These are phyloP conservation scores for Tenodera sinensis DNA, from an alignment of 2,888 invertebrate genomes.

Conservation along the genomic window DNA sequence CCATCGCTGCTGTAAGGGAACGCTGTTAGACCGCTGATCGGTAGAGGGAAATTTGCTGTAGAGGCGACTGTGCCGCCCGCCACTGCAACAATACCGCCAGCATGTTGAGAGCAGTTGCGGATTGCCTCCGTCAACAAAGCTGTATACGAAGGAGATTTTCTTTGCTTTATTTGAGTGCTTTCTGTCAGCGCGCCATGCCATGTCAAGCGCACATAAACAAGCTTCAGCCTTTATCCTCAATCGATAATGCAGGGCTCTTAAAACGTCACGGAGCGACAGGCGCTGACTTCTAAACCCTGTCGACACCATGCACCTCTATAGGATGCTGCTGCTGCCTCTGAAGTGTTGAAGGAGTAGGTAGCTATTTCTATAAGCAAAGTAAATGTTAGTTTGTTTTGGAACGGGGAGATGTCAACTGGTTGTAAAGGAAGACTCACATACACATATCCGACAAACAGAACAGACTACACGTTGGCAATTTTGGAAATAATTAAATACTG, in stretches of 20 bases:
- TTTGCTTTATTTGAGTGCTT: not conserved
- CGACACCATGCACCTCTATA: not conserved
- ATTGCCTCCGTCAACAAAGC: not conserved
- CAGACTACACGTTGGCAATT: too few species aligned
- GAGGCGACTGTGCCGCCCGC: too few species aligned
- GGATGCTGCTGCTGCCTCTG: not conserved
- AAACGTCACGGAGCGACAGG: not conserved
- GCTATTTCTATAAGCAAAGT: too few species aligned
- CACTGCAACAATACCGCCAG: not conserved
- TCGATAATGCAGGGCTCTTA: not conserved
- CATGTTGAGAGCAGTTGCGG: not conserved
- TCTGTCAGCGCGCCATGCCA: not conserved
- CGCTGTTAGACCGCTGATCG: too few species aligned
- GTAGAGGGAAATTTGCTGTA: too few species aligned
- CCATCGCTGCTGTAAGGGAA: too few species aligned
- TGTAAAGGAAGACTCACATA: too few species aligned
- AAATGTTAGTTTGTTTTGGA: too few species aligned
- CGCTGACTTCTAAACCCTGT: not conserved
- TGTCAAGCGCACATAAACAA: not conserved
- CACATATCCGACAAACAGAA: too few species aligned
- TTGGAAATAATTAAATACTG: too few species aligned
- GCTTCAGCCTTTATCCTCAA: not conserved
- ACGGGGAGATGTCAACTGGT: too few species aligned
- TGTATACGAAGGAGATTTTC: not conserved
- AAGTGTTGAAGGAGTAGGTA: too few species aligned